Base-by-base conservation (phyloP, 2,113 vertebrate genomes). In the Turdus rufiventris region DNA sequence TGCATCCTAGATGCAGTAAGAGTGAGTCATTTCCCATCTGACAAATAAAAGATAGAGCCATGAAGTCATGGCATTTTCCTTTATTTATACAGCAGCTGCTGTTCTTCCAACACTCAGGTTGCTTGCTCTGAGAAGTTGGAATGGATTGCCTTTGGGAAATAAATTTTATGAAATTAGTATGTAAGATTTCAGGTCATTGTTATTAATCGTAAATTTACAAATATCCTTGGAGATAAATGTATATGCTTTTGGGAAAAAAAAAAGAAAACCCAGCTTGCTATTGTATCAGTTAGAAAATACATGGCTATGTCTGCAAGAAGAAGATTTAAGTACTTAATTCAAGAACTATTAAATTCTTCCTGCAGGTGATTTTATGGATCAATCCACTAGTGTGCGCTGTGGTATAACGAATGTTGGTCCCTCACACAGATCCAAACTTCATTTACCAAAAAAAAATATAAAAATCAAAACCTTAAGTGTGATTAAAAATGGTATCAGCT, bases 371-470 rank as follows among this genome's bases (percentile, higher is more conserved):
- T 93, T 94, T 56, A 73, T 28, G 40, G 73, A 24, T 92, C 38
- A 67, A 56, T 77, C 97, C 98, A 98, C 97, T 98, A 98, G 98
- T 98, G 96, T 96, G 97, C 96, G 96, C 98, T 98, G 94, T 97
- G 93, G 95, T 79, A 96, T 96, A 97, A 97, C 84, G 91, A 98
- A 98, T 95, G 38, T 14, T 42, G 79, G 53, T 12, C n/a, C 36
- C 48, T 19, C 67, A 45, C 48, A 61, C n/a, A 21, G 7, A n/a
- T 18, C 43, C 31, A 58, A 61, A 87, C 56, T 87, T 51, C 45
- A 92, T 79, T 85, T 93, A 66, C 14, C 33, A 54, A 71, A 24
- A 23, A 54, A 6, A 14, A 14, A 21, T n/a, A n/a, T n/a, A n/a
- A 51, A 47, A 51, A 33, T 31, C 34, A 78, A 88, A 95, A 81